Evolutionary conservation across 2,113 vertebrate genomes (phyloP).

Genomic region (Halichoerus grypus): DNA sequence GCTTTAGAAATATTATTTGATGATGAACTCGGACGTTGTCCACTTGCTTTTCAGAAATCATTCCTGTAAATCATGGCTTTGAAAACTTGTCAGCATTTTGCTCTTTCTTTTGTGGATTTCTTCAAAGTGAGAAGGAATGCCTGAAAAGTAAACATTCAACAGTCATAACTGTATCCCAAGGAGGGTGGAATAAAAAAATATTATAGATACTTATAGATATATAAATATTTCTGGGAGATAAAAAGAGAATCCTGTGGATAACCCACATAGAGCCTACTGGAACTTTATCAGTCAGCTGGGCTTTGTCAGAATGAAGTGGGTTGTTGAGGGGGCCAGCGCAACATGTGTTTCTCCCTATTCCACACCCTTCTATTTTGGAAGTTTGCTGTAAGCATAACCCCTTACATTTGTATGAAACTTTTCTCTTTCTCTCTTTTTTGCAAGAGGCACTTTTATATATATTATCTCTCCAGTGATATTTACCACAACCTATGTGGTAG

Average conservation of each 20-base stretch:
- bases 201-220: conserved; percentile 71
- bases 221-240: conserved; percentile 79
- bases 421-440: neutral
- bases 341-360: neutral
- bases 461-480: neutral
- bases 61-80: conserved; percentile 70
- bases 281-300: conserved; percentile 59
- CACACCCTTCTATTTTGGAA: conserved; percentile 22
- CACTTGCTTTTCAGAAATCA: conserved; percentile 72
- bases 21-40: conserved; percentile 73
- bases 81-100: conserved; percentile 66
- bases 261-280: conserved; percentile 64
- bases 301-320: conserved; percentile 44
- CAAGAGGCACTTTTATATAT: neutral
- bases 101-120: conserved; percentile 74
- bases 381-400: neutral
- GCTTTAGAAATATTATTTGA: conserved; percentile 79
- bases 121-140: conserved; percentile 81
- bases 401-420: neutral
- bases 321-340: neutral
- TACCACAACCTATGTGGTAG: neutral
- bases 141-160: conserved; percentile 74
- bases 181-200: conserved; percentile 69
- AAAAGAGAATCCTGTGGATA: conserved; percentile 77
- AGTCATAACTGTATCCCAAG: conserved; percentile 48